A percentile compares a stretch with the other conserved stretches of the same genome.
phyloP scores from a whole-genome alignment of 2,797 vertebrate genomes.

The Choloepus didactylus region DNA sequence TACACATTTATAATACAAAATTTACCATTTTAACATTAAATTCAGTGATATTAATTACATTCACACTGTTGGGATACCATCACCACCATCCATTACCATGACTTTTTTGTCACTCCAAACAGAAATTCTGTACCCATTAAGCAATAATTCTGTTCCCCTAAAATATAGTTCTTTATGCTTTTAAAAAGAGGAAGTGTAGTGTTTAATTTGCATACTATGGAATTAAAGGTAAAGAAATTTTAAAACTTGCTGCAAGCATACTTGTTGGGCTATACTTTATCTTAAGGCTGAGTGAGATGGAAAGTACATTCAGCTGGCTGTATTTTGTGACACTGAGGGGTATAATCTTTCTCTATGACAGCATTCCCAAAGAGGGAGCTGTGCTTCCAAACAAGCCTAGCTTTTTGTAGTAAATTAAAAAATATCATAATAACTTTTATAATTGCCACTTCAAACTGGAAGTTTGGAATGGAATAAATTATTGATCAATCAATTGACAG shows the following conservation, averaged over 20 bases:
- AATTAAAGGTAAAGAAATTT: neutral
- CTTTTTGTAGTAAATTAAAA: slow-evolving; percentile 53
- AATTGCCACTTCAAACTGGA: slow-evolving; percentile 65
- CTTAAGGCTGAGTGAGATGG: neutral
- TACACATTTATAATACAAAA: too few relatives aligned
- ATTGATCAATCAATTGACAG: slow-evolving; percentile 61
- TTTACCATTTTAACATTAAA: too few relatives aligned
- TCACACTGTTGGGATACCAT: too few relatives aligned
- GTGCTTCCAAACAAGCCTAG: neutral
- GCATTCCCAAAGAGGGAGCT: neutral
- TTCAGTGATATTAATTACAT: too few relatives aligned
- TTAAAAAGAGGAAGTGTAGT: neutral
- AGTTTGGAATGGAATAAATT: slow-evolving; percentile 60
- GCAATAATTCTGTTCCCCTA: neutral
- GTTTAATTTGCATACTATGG: neutral
- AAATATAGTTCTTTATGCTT: neutral
- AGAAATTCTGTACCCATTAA: too few relatives aligned
- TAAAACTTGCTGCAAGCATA: neutral
- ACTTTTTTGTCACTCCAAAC: too few relatives aligned
- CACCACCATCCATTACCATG: too few relatives aligned
- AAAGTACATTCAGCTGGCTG: neutral
- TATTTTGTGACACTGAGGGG: neutral
- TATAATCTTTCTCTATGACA: neutral
- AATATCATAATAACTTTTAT: slow-evolving; percentile 63
- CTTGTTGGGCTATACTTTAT: slow-evolving; percentile 23